Percentiles rank a stretch among this genome's conserved stretches.
phyloP scores from a whole-genome alignment of 2,888 invertebrate species.

The Habroteleia sp. region DNA sequence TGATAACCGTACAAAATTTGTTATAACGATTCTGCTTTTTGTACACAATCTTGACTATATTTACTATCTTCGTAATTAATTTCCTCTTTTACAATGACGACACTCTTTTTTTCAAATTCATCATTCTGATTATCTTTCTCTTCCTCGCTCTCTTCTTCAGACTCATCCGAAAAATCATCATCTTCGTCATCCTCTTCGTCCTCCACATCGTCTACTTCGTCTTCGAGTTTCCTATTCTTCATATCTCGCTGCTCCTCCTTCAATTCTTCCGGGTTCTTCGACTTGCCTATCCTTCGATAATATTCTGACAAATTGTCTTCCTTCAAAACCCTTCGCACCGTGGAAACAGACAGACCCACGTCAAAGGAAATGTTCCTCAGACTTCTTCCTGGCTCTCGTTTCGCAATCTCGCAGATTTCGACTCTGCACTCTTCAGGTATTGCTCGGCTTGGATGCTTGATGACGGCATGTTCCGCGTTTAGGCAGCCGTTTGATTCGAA shows the following conservation, averaged over 20 bases:
- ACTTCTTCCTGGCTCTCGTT: constrained; percentile 20
- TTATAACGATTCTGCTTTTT: too few relatives aligned
- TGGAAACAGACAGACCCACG: constrained; percentile 15
- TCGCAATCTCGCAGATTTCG: constrained; percentile 30
- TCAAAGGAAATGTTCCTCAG: constrained; percentile 27
- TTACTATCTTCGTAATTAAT: neutral
- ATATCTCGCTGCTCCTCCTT: neutral
- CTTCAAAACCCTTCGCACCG: constrained; percentile 13
- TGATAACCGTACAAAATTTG: too few relatives aligned
- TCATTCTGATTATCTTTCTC: neutral
- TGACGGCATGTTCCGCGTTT: constrained; percentile 8
- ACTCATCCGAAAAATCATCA: neutral
- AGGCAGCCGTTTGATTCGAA: constrained; percentile 25
- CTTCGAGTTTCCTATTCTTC: constrained; percentile 6
- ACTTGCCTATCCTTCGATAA: constrained; percentile 7
- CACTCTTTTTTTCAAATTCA: neutral
- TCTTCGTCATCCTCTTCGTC: constrained; percentile 3
- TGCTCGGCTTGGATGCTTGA: constrained; percentile 10
- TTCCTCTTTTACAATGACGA: constrained; percentile 3
- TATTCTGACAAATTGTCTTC: constrained; percentile 4
- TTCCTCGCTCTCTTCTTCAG: neutral
- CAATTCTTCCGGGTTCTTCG: constrained; percentile 1
- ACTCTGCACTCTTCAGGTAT: constrained; percentile 29
- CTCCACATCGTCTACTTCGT: neutral
- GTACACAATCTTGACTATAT: neutral